Base-by-base conservation (phyloP, 1,140 invertebrate species). In the Anastatus disparis region DNA sequence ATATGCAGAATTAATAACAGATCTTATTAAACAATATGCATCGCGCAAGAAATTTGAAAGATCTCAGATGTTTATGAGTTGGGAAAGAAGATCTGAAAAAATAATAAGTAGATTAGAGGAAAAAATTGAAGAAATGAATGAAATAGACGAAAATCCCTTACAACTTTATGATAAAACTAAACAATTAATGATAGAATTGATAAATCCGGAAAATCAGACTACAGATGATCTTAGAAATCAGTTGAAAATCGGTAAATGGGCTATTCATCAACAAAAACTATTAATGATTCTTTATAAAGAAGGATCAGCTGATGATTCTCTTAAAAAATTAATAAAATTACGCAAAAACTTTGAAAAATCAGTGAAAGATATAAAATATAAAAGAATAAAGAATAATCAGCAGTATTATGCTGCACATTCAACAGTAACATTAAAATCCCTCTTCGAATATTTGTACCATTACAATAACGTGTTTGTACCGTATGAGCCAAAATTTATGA, bases 381-480 rank as follows among this genome's bases (percentile, higher is more conserved):
- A 44, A 44, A 44, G 3, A 12, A 44, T 9, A 44, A 44, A 44
- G 15, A 44, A 15, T 9, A 15, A 44, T 44, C 15, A 13, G 15
- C 6, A 44, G 42, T n/a, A 15, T 9, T 44, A 44, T 44, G 3
- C 42, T 9, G n/a, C 3, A 13, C 6, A 15, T 9, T 20, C 24
- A 48, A 24, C 7, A n/a, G n/a, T 56, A 22, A 6, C 50, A n/a
- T 15, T 62, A 27, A 31, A 29, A n/a, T 9, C 1, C 2, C 12
- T 70, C 3, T 26, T 56, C 10, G 6, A 44, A 46, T 67, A 62
- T 24, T 10, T 66, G 46, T 44, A 67, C 15, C 27, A 62, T 40
- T 79, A 77, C 13, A 81, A 79, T 58, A 40, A 68, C 20, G 22
- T 79, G 20, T 78, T 74, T 58, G 15, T 73, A 22, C 75, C 79